Base-by-base conservation (phyloP, 2,797 vertebrate genomes). In the Octomys mimax region DNA sequence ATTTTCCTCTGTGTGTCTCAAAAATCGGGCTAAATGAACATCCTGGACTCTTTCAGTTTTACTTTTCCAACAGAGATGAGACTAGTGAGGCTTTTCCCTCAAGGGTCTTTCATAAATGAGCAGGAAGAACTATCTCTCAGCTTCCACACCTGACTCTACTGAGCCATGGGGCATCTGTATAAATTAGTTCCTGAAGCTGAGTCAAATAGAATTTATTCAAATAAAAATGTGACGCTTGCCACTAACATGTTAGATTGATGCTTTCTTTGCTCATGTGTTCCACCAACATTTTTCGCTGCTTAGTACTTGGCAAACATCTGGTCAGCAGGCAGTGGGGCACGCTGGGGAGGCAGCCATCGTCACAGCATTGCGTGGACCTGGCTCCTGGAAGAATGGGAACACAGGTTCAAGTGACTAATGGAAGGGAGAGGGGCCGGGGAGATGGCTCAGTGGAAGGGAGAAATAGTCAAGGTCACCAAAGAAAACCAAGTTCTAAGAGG, bases 131-230 rank as follows among this genome's bases (percentile, higher is more conserved):
- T 77, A 66, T 91, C 52, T 92, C 19, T 57, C 59, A 80, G 66
- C 46, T 94, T 95, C 80, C n/a, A 91, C 42, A 39, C 68, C 57
- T 78, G 84, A 62, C 19, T 84, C 73, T 90, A 85, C 61, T 68
- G 59, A 83, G 42, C 26, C 46, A 39, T 3, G 73, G 61, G 68
- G 14, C 49, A 75, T 79, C 61, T 92, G 64, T 19, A 75, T 91
- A 94, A 75, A 73, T 94, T 73, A 73, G 36, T 81, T 95, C 49
- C 93, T 87, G 92, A 92, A 93, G 59, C 36, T 84, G 54, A 96
- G 61, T 66, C 52, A 71, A 92, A 59, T 57, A 61, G 64, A 93
- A 52, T 95, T 89, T 93, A 77, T 89, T 81, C 54, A 89, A 82
- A 86, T 82, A 12, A 93, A 64, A 79, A 54, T 12, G 1, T 18